Conservation (phyloP, 2,888 invertebrate species). For the Carabus problematicus region DNA sequence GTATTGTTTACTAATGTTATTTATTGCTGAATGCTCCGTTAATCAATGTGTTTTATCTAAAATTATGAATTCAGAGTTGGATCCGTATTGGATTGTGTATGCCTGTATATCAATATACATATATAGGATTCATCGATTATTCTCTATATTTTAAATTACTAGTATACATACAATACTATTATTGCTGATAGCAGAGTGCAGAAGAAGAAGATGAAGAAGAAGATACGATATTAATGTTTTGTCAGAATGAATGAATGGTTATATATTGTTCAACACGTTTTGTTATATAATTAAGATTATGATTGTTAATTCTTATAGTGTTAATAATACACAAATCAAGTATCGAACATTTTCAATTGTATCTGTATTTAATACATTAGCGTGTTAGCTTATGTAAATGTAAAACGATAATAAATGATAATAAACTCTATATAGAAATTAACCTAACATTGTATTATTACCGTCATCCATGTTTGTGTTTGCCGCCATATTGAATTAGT, state of each 20-base stretch:
- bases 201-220: too few relatives aligned
- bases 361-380: constrained; percentile 42
- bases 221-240: constrained; percentile 16
- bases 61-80: too few relatives aligned
- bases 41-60: too few relatives aligned
- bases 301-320: neutral
- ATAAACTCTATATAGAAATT: neutral
- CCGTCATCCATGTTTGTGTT: neutral
- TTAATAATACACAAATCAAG: neutral
- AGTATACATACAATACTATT: too few relatives aligned
- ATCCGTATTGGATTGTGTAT: too few relatives aligned
- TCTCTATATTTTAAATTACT: too few relatives aligned
- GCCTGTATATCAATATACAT: too few relatives aligned
- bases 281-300: neutral
- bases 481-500: constrained; percentile 1
- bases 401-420: constrained; percentile 33
- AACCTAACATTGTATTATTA: neutral
- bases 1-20: too few relatives aligned
- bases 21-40: too few relatives aligned
- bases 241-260: constrained; percentile 27
- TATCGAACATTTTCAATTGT: constrained; percentile 38
- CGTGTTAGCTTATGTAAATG: constrained; percentile 41
- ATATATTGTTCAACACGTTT: neutral
- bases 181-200: too few relatives aligned
- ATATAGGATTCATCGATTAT: too few relatives aligned